These are phyloP conservation scores for Balaeniceps rex DNA, from an alignment of 2,113 vertebrate species.

Conservation along the genomic window DNA sequence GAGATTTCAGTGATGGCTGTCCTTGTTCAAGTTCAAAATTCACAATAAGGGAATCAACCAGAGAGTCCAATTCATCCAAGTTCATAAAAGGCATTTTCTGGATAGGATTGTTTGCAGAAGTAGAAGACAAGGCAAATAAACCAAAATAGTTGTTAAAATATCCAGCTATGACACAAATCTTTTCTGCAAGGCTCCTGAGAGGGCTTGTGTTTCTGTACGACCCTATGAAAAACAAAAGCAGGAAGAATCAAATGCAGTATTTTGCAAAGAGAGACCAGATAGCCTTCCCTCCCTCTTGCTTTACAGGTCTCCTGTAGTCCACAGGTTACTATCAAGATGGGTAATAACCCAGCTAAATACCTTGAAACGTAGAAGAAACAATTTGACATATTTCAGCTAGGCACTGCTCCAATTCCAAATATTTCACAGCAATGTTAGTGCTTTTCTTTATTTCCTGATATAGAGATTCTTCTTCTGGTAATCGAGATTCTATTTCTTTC, in stretches of 20 bases:
- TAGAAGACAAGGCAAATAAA: background rate
- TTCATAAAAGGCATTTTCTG: background rate
- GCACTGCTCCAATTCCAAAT: constrained; percentile 79
- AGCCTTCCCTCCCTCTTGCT: background rate
- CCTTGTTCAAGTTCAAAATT: constrained; percentile 56
- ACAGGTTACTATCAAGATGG: background rate
- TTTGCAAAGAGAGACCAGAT: background rate
- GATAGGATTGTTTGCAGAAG: background rate
- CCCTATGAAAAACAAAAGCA: constrained; percentile 20
- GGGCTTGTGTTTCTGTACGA: background rate
- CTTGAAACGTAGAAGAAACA: constrained; percentile 74
- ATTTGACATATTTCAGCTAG: constrained; percentile 71
- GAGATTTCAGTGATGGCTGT: background rate
- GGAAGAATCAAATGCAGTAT: background rate
- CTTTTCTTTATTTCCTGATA: constrained; percentile 60
- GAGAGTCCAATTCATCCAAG: constrained; percentile 67
- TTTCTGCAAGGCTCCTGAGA: constrained; percentile 49
- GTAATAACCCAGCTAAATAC: constrained; percentile 47
- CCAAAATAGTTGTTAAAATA: constrained; percentile 63
- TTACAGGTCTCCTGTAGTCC: background rate
- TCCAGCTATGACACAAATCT: constrained; percentile 65
- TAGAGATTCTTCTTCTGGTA: constrained; percentile 38
- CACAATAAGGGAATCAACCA: constrained; percentile 72
- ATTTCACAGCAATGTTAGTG: constrained; percentile 62
- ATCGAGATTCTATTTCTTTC: constrained; percentile 12